Evolutionary conservation across 1,140 invertebrate genomes (phyloP).

Genomic region (Drosophila serrata): DNA sequence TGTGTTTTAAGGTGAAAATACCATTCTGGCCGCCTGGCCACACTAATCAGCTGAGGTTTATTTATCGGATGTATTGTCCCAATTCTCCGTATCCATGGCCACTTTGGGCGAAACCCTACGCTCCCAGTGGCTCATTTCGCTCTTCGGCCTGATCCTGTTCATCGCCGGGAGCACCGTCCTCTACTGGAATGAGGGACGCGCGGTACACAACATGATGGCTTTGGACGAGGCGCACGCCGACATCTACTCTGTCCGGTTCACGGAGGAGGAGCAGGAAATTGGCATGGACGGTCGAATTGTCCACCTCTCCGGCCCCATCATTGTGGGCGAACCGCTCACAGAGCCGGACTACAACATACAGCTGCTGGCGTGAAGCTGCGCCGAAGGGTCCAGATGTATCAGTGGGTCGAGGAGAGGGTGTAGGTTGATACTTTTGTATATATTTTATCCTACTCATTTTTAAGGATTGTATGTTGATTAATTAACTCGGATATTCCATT

Average conservation of each 20-base stretch:
- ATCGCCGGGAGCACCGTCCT: slow-evolving; percentile 87
- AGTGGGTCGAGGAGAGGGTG: slow-evolving; percentile 93
- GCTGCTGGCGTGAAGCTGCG: slow-evolving; percentile 90
- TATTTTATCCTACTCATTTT: too few species aligned
- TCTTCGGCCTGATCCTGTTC: slow-evolving; percentile 88
- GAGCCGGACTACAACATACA: slow-evolving; percentile 93
- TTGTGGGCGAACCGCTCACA: slow-evolving; percentile 91
- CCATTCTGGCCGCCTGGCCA: neutral
- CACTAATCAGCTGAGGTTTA: slow-evolving; percentile 13
- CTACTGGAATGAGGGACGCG: slow-evolving; percentile 92
- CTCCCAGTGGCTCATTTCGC: slow-evolving; percentile 88
- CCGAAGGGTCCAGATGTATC: slow-evolving; percentile 94
- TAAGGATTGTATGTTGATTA: too few species aligned
- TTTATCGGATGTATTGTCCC: neutral
- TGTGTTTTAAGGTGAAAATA: too few species aligned
- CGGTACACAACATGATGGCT: slow-evolving; percentile 89
- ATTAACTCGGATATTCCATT: neutral
- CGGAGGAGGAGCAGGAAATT: slow-evolving; percentile 86
- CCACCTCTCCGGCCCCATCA: slow-evolving; percentile 90
- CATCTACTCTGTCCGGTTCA: slow-evolving; percentile 87
- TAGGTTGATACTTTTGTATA: slow-evolving; percentile 24
- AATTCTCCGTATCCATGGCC: slow-evolving; percentile 54
- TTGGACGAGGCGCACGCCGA: slow-evolving; percentile 90
- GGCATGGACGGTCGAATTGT: slow-evolving; percentile 91
- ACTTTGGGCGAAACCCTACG: slow-evolving; percentile 87